Conservation (phyloP, 1,140 invertebrate species). For the Gonioctena quinquepunctata region DNA sequence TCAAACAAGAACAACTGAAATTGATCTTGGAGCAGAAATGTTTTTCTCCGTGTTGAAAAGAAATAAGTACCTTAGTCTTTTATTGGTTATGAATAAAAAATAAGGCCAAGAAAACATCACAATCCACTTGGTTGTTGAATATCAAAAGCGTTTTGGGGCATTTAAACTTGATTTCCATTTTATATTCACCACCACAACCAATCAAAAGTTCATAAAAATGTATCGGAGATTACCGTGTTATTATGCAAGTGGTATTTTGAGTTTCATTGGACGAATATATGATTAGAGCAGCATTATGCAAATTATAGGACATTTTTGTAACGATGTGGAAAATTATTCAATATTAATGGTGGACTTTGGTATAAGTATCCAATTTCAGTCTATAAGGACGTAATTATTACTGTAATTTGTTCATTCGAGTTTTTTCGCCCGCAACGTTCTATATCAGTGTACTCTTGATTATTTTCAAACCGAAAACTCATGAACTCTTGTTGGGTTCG, state of each 20-base stretch:
- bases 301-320: neutral
- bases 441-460: too few species aligned
- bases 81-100: too few species aligned
- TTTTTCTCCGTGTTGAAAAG: too few species aligned
- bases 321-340: slow-evolving; percentile 2
- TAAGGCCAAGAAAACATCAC: too few species aligned
- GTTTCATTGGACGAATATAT: slow-evolving; percentile 10
- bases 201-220: slow-evolving; percentile 11
- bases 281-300: slow-evolving; percentile 11
- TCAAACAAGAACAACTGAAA: too few species aligned
- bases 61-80: too few species aligned
- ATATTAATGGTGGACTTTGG: neutral
- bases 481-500: too few species aligned
- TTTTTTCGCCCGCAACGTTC: too few species aligned
- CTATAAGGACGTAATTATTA: slow-evolving; percentile 1
- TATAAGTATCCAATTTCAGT: slow-evolving; percentile 7
- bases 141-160: neutral
- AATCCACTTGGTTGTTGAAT: neutral
- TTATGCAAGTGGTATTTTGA: slow-evolving; percentile 8
- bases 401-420: neutral
- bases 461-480: too few species aligned
- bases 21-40: too few species aligned
- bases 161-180: neutral
- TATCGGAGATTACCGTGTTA: slow-evolving; percentile 4
- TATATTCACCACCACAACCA: slow-evolving; percentile 1